Conservation (phyloP, 2,888 invertebrate species). For the Drosophila maculinotata region DNA sequence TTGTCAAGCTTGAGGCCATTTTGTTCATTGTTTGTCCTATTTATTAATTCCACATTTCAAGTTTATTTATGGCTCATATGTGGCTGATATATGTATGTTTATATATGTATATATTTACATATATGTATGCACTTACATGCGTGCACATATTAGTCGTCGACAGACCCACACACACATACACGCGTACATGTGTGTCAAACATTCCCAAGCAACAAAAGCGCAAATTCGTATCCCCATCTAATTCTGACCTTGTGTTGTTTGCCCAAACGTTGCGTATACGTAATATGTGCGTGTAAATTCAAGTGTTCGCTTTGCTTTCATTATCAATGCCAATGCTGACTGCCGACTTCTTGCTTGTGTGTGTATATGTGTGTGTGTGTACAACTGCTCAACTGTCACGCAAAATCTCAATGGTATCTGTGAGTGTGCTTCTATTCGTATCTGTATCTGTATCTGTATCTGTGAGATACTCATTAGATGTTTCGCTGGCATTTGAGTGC, state of each 20-base stretch:
- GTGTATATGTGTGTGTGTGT: not conserved
- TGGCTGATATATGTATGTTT: not conserved
- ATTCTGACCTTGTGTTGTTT: constrained; percentile 24
- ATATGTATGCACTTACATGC: constrained; percentile 7
- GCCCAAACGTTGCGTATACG: constrained; percentile 50
- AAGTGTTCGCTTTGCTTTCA: constrained; percentile 31
- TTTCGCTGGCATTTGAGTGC: not conserved
- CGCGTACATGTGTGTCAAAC: constrained; percentile 9
- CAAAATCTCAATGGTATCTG: constrained; percentile 18
- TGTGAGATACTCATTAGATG: constrained; percentile 20
- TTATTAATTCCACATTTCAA: constrained; percentile 19
- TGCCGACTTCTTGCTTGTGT: constrained; percentile 3
- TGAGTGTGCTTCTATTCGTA: not conserved
- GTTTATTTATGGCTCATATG: constrained; percentile 23
- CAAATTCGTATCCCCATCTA: constrained; percentile 17
- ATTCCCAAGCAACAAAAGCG: constrained; percentile 10
- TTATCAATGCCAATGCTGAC: constrained; percentile 26
- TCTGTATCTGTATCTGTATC: constrained; percentile 8
- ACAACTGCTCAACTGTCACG: constrained; percentile 24
- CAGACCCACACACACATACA: not conserved
- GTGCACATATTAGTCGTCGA: constrained; percentile 19
- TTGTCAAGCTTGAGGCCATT: too few species aligned
- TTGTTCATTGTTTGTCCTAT: not conserved
- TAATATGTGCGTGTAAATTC: constrained; percentile 35
- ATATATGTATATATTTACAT: not conserved